Evolutionary conservation across 2,888 invertebrate species (phyloP), one percentile per base, ranked within the genome.

Genomic region (Chrysolina oricalcia): DNA sequence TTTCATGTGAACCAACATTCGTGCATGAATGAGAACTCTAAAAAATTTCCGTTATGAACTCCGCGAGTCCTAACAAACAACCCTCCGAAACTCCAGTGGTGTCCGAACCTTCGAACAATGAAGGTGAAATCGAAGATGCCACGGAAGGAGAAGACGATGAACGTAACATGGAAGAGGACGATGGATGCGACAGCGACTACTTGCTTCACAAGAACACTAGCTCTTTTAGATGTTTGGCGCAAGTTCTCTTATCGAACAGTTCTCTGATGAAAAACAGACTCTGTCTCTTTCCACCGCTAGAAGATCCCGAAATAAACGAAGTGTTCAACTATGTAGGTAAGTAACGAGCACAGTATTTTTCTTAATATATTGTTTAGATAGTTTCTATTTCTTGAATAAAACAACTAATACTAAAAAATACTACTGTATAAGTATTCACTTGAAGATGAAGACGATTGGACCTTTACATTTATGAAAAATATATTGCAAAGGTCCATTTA

Each of bases 231-330:
- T 89, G 89, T 78, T 78, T 89, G 19, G 85, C 85, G n/a, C 87
- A 89, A 80, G 72, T 86, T 53, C 64, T 85, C 6, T 78, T 88
- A 81, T 91, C 85, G 84, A 89, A 83, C 87, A 91, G 89, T 89
- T 91, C 86, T 85, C 87, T 80, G 84, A 86, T 87, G 87, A 89
- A 81, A 85, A 87, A 80, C 89, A 90, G 84, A 84, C 87, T 91
- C 35, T 91, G 91, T 74, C 88, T 84, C 66, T 89, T 89, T 81
- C 88, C 89, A 3, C 86, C 85, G 15, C 68, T 88, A 8, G 81
- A 83, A 67, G 87, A 89, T 83, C 89, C 89, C 15, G 89, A 89
- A 64, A 85, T 89, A 50, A 87, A 88, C 63, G 83, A 84, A n/a
- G 87, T 86, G 8, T 86, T 88, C 72, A 81, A 85, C 75, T 86